phyloP scores from a whole-genome alignment of 2,797 vertebrate species.

The Coreius guichenoti region DNA sequence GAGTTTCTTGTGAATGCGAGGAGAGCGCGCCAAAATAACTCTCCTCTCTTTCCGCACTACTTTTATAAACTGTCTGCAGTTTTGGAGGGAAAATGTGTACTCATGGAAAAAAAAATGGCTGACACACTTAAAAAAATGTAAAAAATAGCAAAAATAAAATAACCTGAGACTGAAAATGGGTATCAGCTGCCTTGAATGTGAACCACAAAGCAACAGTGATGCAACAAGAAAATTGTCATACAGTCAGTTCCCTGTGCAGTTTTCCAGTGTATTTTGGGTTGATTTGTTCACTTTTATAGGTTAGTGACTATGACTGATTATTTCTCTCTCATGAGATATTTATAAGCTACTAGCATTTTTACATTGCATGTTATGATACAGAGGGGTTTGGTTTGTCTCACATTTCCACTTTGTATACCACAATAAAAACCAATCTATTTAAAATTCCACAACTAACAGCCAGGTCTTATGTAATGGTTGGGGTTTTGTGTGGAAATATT shows the following conservation, averaged over 20 bases:
- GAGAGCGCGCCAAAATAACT: slow-evolving; percentile 57
- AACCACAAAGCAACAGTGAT: slow-evolving; percentile 70
- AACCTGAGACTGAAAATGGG: slow-evolving; percentile 69
- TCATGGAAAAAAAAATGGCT: slow-evolving; percentile 58
- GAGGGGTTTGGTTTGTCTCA: slow-evolving; percentile 66
- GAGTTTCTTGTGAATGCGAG: slow-evolving; percentile 67
- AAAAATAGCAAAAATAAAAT: slow-evolving; percentile 59
- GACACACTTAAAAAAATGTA: slow-evolving; percentile 62
- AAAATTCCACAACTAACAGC: slow-evolving; percentile 45
- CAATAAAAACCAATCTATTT: slow-evolving; percentile 10
- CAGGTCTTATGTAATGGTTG: slow-evolving; percentile 46
- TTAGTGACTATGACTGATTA: slow-evolving; percentile 53
- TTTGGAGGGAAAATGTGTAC: slow-evolving; percentile 59
- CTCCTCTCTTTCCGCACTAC: slow-evolving; percentile 67
- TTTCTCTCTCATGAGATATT: slow-evolving; percentile 38
- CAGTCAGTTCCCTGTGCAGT: slow-evolving; percentile 20
- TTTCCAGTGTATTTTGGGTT: slow-evolving; percentile 56
- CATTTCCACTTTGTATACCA: slow-evolving; percentile 50
- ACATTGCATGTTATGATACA: slow-evolving; percentile 69
- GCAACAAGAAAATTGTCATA: slow-evolving; percentile 59
- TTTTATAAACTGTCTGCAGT: slow-evolving; percentile 69
- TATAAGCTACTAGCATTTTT: slow-evolving; percentile 59
- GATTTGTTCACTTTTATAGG: slow-evolving; percentile 56
- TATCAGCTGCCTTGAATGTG: slow-evolving; percentile 78
- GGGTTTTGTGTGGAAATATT: slow-evolving; percentile 18